Base-by-base conservation (phyloP, 2,113 vertebrate species). In the Siniperca knerii region DNA sequence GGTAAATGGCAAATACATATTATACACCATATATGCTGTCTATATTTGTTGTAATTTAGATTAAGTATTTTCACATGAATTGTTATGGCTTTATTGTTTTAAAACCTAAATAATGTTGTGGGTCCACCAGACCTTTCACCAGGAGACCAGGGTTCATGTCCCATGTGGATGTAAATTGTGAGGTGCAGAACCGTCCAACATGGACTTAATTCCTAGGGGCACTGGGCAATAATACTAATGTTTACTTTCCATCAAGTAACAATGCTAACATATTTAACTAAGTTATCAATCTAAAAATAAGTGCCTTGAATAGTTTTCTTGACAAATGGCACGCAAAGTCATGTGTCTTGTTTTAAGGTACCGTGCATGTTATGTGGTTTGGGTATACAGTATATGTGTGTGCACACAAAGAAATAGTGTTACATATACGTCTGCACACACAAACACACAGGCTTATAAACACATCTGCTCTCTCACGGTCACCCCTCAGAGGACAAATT, bases 401-500 rank as follows among this genome's bases (percentile, higher is more conserved):
- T 76, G 46, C 42, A 58, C 29, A 1, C 29, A 37, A 25, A 77
- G 20, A 68, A 66, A 61, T 54, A 42, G 44, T 33, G 15, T n/a
- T 48, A 6, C 4, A 12, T 4, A 23, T 48, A 9, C 1, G 0
- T 68, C 6, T 35, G 57, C 20, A 52, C 18, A 70, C 42, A 55
- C 35, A 76, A n/a, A 78, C 64, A 66, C 65, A 67, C 13, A 57
- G 35, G 35, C 8, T 20, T 62, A 79, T 62, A 78, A 82, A 83
- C 74, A 76, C 52, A 67, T 73, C 69, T 44, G 3, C 40, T 52
- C 50, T 77, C 37, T 84, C 40, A 15, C 33, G 42, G 89, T 87
- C 82, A 75, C n/a, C 35, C 55, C 71, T 82, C 57, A 29, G 76
- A 83, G 83, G 73, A 83, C 83, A 86, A 91, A 89, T 68, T 75